Conservation (phyloP, 2,113 vertebrate species). For the Hemichromis elongatus region DNA sequence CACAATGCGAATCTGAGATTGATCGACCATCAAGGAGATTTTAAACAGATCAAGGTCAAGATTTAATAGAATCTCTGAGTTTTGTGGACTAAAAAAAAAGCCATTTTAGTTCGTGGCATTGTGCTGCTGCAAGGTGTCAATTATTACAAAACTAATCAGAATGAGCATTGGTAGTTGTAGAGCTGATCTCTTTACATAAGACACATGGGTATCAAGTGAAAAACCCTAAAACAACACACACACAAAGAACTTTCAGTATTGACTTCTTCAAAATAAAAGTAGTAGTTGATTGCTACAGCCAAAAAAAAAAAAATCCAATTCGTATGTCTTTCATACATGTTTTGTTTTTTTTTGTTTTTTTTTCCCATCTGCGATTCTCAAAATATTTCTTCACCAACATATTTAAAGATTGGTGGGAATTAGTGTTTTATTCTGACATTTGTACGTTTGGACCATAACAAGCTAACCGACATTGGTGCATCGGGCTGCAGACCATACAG, state of each 20-base stretch:
- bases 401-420: background rate
- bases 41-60: too few relatives aligned
- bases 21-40: background rate
- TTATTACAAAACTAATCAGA: background rate
- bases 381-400: too few relatives aligned
- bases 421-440: background rate
- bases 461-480: accelerated
- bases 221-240: too few relatives aligned
- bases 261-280: too few relatives aligned
- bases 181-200: accelerated
- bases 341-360: too few relatives aligned
- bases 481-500: accelerated
- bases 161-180: background rate
- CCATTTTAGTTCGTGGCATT: background rate
- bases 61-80: background rate
- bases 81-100: background rate
- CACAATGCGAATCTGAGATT: background rate
- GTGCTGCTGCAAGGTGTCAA: background rate
- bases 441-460: background rate
- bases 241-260: too few relatives aligned
- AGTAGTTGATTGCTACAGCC: too few relatives aligned
- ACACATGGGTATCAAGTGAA: too few relatives aligned
- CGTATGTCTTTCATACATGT: too few relatives aligned
- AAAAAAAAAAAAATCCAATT: too few relatives aligned
- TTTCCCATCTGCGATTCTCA: too few relatives aligned